Evolutionary conservation across 2,888 invertebrate species (phyloP), one percentile per base, ranked within the genome.

Genomic region (Crocallis elinguaria): DNA sequence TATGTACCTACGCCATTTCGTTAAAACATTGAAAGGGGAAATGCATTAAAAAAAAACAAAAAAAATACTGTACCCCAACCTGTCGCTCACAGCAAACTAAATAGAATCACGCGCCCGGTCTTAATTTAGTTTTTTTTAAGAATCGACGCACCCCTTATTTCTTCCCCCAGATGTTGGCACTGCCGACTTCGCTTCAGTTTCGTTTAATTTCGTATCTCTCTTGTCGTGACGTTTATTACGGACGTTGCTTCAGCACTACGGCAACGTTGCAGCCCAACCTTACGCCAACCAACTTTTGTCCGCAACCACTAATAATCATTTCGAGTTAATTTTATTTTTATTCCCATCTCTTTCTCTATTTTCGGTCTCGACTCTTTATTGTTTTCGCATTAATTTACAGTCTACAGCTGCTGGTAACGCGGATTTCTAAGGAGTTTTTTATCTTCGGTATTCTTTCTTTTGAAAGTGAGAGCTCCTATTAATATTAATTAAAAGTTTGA

Each of bases 401-500:
- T 85, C 86, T 82, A 77, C 87, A 87, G 89, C 89, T 88, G 90
- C 79, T 82, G 82, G 80, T 84, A 86, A 85, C 84, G 86, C 77
- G 65, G 85, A 85, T 86, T 88, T 87, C 88, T 87, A 86, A 88
- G 86, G 86, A 88, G 79, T 62, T 89, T 88, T 90, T 90, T 89
- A 85, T 89, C 88, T 78, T 76, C 78, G 76, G 84, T 84, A 82
- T 88, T 88, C 84, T 88, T 90, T 88, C 88, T 86, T 89, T 88
- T 82, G 83, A 83, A 86, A 88, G 79, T 84, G 84, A 85, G 86
- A 84, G 84, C 81, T 82, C 79, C 88, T 91, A 90, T 89, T 91
- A 89, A 91, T 91, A 90, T 91, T 91, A 90, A 91, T 90, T 90
- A 90, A 90, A 91, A 90, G 85, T 90, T 90, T 88, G 86, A 88